Conservation (phyloP, 2,888 invertebrate genomes). For the Acrobasis repandana region DNA sequence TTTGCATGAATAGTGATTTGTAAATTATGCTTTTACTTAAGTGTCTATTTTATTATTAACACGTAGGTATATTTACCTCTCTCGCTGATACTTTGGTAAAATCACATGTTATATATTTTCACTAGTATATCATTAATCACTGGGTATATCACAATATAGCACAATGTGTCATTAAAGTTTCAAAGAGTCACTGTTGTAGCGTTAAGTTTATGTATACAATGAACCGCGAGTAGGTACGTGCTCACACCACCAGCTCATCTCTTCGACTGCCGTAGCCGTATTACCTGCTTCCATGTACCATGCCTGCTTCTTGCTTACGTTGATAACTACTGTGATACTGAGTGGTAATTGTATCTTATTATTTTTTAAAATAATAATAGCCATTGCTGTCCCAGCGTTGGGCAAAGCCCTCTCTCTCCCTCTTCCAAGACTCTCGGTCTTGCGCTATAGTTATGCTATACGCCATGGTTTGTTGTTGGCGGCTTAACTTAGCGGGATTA, state of each 20-base stretch:
- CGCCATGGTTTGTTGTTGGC: too few relatives aligned
- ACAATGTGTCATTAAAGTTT: too few relatives aligned
- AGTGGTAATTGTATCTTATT: not conserved
- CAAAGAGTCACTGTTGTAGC: not conserved
- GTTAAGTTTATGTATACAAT: not conserved
- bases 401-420: too few relatives aligned
- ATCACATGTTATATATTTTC: too few relatives aligned
- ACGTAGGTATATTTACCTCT: not conserved
- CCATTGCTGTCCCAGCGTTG: too few relatives aligned
- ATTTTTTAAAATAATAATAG: too few relatives aligned
- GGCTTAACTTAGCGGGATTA: too few relatives aligned
- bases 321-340: not conserved
- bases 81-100: not conserved
- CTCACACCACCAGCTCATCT: not conserved
- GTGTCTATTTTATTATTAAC: conserved; percentile 9
- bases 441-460: too few relatives aligned
- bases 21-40: not conserved
- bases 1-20: conserved; percentile 11
- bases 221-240: not conserved
- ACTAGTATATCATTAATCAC: too few relatives aligned
- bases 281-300: too few relatives aligned
- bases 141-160: not conserved
- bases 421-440: too few relatives aligned
- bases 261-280: conserved; percentile 8
- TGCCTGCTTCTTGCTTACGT: too few relatives aligned